Percentiles rank a stretch among this genome's conserved stretches.
Conservation (phyloP, 2,113 vertebrate genomes). For the Nothobranchius furzeri region DNA sequence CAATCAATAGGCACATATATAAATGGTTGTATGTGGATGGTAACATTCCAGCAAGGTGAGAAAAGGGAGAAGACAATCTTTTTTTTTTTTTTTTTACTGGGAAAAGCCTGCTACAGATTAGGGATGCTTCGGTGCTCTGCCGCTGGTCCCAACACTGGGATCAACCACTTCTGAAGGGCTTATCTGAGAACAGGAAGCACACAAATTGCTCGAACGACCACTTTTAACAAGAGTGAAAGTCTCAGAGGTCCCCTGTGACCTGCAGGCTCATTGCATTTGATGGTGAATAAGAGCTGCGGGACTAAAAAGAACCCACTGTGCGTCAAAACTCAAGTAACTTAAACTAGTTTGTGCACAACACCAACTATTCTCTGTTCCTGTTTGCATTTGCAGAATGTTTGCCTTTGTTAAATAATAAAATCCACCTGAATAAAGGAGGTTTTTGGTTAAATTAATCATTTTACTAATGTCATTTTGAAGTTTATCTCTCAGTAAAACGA, state of each 20-base stretch:
- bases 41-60: slow-evolving; percentile 11
- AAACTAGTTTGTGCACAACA: background rate
- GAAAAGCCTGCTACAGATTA: slow-evolving; percentile 8
- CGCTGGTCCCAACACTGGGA: slow-evolving; percentile 22
- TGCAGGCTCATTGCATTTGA: slow-evolving; percentile 25
- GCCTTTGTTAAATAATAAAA: no score
- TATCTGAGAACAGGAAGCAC: slow-evolving; percentile 49
- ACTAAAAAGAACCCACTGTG: background rate
- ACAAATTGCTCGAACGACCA: slow-evolving; percentile 27
- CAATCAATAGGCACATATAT: slow-evolving; percentile 20
- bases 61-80: background rate
- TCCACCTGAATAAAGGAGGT: no score
- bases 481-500: no score
- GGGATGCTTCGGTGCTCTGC: slow-evolving; percentile 34
- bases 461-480: no score
- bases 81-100: background rate
- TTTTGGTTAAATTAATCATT: no score
- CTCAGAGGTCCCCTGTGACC: slow-evolving; percentile 43
- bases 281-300: slow-evolving; percentile 20
- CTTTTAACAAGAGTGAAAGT: slow-evolving; percentile 43
- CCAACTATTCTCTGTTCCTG: background rate
- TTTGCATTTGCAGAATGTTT: no score
- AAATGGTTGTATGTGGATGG: slow-evolving; percentile 1
- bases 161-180: slow-evolving; percentile 43
- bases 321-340: background rate